Conservation (phyloP, 30 jellyfish, hydroid and myxozoan genomes). For the Aurelia sp. region DNA sequence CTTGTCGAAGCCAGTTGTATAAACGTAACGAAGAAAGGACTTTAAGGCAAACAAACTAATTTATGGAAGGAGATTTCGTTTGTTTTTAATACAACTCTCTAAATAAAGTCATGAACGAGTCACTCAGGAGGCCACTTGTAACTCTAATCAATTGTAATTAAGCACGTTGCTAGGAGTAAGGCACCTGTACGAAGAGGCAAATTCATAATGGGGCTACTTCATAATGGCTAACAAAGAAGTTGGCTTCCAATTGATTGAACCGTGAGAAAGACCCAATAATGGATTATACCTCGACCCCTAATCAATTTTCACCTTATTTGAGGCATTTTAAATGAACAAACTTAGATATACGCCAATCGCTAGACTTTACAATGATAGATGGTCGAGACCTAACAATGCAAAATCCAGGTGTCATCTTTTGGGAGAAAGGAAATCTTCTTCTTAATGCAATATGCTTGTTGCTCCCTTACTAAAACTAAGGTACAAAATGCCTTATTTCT, state of each 20-base stretch:
- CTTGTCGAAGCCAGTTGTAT: neutral
- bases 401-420: too few relatives aligned
- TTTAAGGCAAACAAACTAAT: constrained; percentile 12
- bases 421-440: too few relatives aligned
- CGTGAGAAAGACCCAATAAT: constrained; percentile 42
- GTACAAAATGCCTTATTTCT: neutral
- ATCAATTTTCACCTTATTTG: neutral
- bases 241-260: neutral
- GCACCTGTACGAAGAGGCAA: constrained; percentile 63
- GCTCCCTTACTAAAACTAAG: too few relatives aligned
- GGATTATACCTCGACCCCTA: neutral
- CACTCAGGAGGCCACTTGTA: constrained; percentile 65
- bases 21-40: neutral
- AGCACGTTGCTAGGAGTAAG: constrained; percentile 50
- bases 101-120: neutral
- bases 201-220: constrained; percentile 52
- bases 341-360: too few relatives aligned
- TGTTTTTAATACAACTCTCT: constrained; percentile 1
- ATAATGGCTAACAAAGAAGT: constrained; percentile 48
- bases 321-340: too few relatives aligned
- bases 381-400: too few relatives aligned
- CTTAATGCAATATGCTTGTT: too few relatives aligned
- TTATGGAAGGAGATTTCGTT: neutral
- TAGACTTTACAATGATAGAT: too few relatives aligned
- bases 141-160: constrained; percentile 44